A percentile compares a stretch with the other conserved stretches of the same genome.
phyloP scores from a whole-genome alignment of 2,113 vertebrate genomes.

The Etia nguti region DNA sequence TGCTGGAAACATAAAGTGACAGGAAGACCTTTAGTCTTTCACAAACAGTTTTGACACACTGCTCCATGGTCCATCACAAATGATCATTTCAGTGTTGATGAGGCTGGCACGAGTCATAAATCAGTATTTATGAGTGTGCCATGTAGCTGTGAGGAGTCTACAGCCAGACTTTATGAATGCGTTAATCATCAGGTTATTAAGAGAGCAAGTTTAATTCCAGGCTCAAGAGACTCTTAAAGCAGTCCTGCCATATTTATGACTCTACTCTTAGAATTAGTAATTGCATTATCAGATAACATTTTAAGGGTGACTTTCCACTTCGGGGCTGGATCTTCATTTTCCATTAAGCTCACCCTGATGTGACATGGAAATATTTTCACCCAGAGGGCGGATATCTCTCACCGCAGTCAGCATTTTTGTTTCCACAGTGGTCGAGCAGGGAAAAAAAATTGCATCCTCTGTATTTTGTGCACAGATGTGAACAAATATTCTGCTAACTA shows the following conservation, averaged over 20 bases:
- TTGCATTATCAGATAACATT: background rate
- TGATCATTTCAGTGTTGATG: conserved; percentile 16
- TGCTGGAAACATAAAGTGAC: background rate
- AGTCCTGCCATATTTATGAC: conserved; percentile 12
- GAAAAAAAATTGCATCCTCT: background rate
- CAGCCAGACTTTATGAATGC: conserved; percentile 13
- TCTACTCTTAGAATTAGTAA: background rate
- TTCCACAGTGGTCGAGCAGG: background rate
- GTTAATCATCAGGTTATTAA: conserved; percentile 46
- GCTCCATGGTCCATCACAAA: conserved; percentile 19
- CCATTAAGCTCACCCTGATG: background rate
- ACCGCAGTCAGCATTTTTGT: background rate
- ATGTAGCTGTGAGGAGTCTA: background rate
- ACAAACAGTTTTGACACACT: conserved; percentile 22
- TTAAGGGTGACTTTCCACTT: conserved; percentile 5
- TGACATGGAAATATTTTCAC: background rate
- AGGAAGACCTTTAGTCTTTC: conserved; percentile 31
- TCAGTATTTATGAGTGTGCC: conserved; percentile 30
- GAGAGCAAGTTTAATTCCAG: conserved; percentile 28
- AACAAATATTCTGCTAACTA: background rate
- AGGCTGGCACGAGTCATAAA: background rate
- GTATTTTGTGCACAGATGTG: background rate
- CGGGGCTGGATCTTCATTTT: background rate
- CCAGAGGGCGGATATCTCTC: background rate
- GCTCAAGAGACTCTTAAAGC: conserved; percentile 9